Base-by-base conservation (phyloP, 2,888 invertebrate genomes). In the Ceriagrion tenellum region DNA sequence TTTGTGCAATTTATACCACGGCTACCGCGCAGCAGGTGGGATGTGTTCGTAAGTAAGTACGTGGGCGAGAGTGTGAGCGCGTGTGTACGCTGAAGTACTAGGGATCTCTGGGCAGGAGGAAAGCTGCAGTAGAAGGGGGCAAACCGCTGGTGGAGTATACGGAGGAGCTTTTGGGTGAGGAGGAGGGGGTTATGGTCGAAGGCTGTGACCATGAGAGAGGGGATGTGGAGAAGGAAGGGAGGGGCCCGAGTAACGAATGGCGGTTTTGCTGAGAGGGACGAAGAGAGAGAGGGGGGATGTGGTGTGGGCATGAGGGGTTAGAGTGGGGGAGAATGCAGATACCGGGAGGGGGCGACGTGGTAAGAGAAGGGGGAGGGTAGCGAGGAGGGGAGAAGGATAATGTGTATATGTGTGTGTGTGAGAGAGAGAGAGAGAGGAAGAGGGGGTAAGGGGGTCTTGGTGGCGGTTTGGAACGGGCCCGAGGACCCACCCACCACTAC, bases 11-110 rank as follows among this genome's bases (percentile, higher is more conserved):
- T 74, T 81, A 74, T 69, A 93, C 74, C 69, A 35, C 93, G 2
- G 93, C 93, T 93, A 74, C 93, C 69, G 35, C 93, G 93, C 93
- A 93, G 93, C 93, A 93, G 93, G 93, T 93, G 93, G 93, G 91
- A 63, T 40, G 12, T 40, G 91, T 91, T 47, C 63, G 93, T 63
- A 91, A 13, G 63, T 63, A 69, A 74, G 93, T 69, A 47, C 63
- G 74, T 63, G 63, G 40, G 93, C 3, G 55, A 40, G 91, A 26
- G 91, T 59, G 63, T n/a, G 47, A 47, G 69, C n/a, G 47, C 26
- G 69, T 63, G 26, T 55, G 20, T 20, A 90, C 35, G 56, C n/a
- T 55, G 55, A 23, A 12, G 93, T 69, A 55, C 13, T 47, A 91
- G 93, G 40, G 93, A 69, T n/a, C 35, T 81, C 35, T 18, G 81